Conservation (phyloP, 1,140 invertebrate genomes). For the Zaprionus gabonicus region DNA sequence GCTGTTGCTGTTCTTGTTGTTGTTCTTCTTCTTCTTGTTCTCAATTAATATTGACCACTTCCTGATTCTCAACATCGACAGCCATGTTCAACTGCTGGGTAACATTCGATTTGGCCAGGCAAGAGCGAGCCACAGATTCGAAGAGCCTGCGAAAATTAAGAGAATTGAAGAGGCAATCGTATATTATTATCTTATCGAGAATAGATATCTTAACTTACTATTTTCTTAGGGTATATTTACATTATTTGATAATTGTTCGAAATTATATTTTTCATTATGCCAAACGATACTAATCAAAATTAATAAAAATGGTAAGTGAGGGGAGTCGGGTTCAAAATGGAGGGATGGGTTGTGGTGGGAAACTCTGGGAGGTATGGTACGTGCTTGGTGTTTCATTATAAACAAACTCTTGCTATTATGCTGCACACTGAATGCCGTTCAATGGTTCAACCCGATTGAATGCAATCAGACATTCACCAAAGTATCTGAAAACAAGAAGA, state of each 20-base stretch:
- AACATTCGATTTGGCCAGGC: constrained; percentile 91
- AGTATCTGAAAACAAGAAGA: constrained; percentile 86
- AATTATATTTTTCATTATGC: constrained; percentile 10
- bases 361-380: constrained; percentile 4
- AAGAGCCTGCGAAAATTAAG: constrained; percentile 89
- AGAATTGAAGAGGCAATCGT: neutral
- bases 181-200: no score
- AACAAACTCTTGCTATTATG: constrained; percentile 46
- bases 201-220: constrained; percentile 1
- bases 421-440: constrained; percentile 59
- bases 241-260: constrained; percentile 12
- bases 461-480: constrained; percentile 88
- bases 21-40: constrained; percentile 45
- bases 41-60: constrained; percentile 77
- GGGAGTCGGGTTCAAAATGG: constrained; percentile 3
- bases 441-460: constrained; percentile 55
- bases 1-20: constrained; percentile 25
- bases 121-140: constrained; percentile 96
- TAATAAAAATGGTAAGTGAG: neutral
- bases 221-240: constrained; percentile 1
- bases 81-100: constrained; percentile 78
- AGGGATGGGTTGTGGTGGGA: neutral
- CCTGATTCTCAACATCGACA: constrained; percentile 72
- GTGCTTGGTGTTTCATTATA: constrained; percentile 40
- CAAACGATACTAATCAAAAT: constrained; percentile 20